phyloP scores from a whole-genome alignment of 2,888 invertebrate species.

The Spatulosminthurus flaviceps region DNA sequence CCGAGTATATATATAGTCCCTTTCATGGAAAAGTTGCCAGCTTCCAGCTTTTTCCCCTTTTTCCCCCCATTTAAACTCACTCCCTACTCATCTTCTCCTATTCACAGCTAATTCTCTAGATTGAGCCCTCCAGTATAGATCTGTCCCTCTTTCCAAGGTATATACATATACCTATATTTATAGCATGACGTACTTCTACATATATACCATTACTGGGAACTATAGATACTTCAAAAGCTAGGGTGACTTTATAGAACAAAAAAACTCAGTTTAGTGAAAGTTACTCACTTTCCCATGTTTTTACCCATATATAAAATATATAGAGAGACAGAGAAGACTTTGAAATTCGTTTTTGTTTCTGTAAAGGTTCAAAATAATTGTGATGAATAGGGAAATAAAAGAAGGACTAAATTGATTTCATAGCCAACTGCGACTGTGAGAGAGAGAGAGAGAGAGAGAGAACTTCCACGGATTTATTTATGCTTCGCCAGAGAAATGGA shows the following conservation, averaged over 20 bases:
- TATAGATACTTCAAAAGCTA: no score
- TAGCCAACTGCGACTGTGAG: not conserved
- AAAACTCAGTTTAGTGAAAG: no score
- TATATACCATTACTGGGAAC: no score
- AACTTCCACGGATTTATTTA: constrained; percentile 25
- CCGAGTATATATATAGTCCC: not conserved
- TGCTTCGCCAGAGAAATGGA: constrained; percentile 32
- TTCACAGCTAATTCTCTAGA: not conserved
- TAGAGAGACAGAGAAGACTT: not conserved
- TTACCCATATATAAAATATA: no score
- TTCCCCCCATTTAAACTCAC: no score
- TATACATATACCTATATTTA: no score
- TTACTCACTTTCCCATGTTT: no score
- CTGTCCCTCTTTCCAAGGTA: no score
- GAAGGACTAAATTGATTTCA: constrained; percentile 28
- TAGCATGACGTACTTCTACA: no score
- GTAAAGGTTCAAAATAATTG: constrained; percentile 9
- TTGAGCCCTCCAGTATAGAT: no score
- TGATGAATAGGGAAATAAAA: constrained; percentile 32
- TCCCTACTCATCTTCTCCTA: not conserved
- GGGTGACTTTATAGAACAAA: no score
- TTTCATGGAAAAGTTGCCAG: not conserved
- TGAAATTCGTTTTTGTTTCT: constrained; percentile 19
- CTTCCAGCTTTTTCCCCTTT: not conserved
- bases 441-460: no score